A percentile compares a stretch with the other conserved stretches of the same genome.
Conservation (phyloP, 1,140 invertebrate genomes). For the Hylaeus volcanicus region DNA sequence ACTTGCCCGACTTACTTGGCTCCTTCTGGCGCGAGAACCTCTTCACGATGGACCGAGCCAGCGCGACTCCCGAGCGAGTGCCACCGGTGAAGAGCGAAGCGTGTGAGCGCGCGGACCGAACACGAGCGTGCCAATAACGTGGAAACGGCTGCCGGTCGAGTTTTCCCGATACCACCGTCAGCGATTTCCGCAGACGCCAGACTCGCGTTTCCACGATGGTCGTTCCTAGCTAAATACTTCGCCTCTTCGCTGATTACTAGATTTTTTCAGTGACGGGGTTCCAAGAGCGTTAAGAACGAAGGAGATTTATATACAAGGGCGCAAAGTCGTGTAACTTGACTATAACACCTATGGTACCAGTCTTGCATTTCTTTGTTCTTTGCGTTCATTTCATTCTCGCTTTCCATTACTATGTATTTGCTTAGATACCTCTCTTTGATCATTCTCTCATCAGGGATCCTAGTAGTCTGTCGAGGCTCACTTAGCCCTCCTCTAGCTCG, state of each 20-base stretch:
- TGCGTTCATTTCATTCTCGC: too few species aligned
- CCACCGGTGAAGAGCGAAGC: not conserved
- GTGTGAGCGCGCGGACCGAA: not conserved
- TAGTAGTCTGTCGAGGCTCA: too few species aligned
- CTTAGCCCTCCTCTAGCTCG: too few species aligned
- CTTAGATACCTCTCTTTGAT: too few species aligned
- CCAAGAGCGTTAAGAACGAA: too few species aligned
- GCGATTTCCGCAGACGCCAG: slow-evolving; percentile 22
- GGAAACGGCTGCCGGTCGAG: not conserved
- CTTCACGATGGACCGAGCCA: not conserved
- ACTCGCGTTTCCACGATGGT: not conserved
- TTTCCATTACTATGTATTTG: too few species aligned
- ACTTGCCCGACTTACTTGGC: slow-evolving; percentile 59
- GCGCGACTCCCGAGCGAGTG: slow-evolving; percentile 28
- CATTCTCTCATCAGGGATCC: too few species aligned
- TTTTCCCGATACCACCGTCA: slow-evolving; percentile 5
- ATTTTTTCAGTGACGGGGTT: too few species aligned
- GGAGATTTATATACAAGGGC: too few species aligned
- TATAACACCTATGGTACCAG: too few species aligned
- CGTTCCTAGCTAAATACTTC: not conserved
- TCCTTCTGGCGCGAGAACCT: not conserved
- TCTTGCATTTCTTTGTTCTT: too few species aligned
- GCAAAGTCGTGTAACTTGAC: too few species aligned
- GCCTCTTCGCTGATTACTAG: not conserved
- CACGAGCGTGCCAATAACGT: not conserved